These are phyloP conservation scores for Carettochelys insculpta DNA, from an alignment of 2,113 vertebrate species.

Conservation along the genomic window DNA sequence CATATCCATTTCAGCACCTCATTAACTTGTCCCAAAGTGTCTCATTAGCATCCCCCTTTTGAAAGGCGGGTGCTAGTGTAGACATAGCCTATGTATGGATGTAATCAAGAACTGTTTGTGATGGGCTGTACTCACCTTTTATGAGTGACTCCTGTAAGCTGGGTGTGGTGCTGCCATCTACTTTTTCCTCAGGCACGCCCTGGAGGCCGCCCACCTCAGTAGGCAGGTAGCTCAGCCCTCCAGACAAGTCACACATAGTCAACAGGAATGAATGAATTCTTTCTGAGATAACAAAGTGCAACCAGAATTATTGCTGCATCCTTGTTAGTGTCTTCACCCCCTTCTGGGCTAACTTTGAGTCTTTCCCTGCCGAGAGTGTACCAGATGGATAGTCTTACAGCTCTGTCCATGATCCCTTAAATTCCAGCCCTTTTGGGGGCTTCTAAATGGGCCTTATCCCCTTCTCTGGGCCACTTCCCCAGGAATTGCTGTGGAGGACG, in stretches of 20 bases:
- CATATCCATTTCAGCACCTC: too few species aligned
- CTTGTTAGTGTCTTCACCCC: not conserved
- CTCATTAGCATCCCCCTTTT: too few species aligned
- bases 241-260: not conserved
- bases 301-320: not conserved
- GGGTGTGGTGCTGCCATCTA: not conserved
- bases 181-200: not conserved
- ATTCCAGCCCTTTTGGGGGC: not conserved
- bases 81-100: too few species aligned
- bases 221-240: not conserved
- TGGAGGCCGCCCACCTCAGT: not conserved
- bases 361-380: not conserved
- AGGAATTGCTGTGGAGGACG: not conserved
- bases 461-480: not conserved
- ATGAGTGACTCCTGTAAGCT: not conserved
- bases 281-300: not conserved
- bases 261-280: not conserved
- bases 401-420: not conserved
- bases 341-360: not conserved
- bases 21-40: too few species aligned
- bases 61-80: too few species aligned
- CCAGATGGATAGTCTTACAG: not conserved
- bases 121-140: not conserved
- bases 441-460: not conserved
- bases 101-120: not conserved